A percentile compares a stretch with the other conserved stretches of the same genome.
Evolutionary conservation across 2,888 invertebrate genomes (phyloP).

Genomic region (Trichopoda pennipes): DNA sequence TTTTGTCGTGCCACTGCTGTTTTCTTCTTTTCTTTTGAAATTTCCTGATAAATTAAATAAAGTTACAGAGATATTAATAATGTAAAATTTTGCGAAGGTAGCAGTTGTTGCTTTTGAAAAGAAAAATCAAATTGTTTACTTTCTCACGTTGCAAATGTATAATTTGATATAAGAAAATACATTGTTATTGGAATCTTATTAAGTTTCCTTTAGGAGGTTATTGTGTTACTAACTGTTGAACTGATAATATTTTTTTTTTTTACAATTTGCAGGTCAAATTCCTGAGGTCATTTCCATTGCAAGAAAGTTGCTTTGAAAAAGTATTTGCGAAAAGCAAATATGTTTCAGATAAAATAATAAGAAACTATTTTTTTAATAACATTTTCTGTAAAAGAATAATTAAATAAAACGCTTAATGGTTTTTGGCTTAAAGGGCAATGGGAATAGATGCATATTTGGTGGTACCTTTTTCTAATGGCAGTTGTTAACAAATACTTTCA

Average conservation of each 20-base stretch:
- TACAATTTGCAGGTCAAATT: constrained; percentile 45
- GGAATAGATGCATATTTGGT: too few relatives aligned
- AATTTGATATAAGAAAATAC: constrained; percentile 43
- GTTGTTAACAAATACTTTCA: too few relatives aligned
- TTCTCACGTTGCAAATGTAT: constrained; percentile 64
- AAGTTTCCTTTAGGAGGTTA: constrained; percentile 46
- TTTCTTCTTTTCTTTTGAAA: constrained; percentile 3
- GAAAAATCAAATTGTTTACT: constrained; percentile 34
- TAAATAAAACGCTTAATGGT: too few relatives aligned
- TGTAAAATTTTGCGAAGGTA: neutral
- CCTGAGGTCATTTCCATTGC: constrained; percentile 41
- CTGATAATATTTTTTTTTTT: neutral
- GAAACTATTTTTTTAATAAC: too few relatives aligned
- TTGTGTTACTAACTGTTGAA: constrained; percentile 40
- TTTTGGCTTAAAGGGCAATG: too few relatives aligned
- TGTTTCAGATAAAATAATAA: neutral
- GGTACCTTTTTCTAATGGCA: too few relatives aligned
- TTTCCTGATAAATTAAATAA: constrained; percentile 28
- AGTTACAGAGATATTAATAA: neutral
- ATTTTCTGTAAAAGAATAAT: too few relatives aligned
- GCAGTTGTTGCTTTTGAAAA: constrained; percentile 3
- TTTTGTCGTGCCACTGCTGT: constrained; percentile 44
- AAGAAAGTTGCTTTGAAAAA: constrained; percentile 1
- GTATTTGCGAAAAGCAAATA: neutral
- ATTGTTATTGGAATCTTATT: constrained; percentile 18